Percentiles rank a stretch among this genome's conserved stretches.
These are phyloP conservation scores for Leucophenga montana DNA, from an alignment of 2,888 invertebrate genomes.

Conservation along the genomic window DNA sequence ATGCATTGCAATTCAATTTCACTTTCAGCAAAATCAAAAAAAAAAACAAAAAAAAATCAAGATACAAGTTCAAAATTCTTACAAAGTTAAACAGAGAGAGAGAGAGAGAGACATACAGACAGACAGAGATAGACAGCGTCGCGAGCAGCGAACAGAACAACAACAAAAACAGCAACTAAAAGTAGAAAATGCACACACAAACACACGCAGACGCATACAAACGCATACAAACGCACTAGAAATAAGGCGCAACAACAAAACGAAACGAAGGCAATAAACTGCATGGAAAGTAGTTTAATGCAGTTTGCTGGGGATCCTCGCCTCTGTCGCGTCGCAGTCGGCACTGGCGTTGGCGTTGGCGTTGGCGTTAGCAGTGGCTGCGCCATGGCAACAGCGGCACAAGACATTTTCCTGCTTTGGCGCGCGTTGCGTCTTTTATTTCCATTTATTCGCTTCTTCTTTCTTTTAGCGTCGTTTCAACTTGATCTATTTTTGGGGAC, in stretches of 20 bases:
- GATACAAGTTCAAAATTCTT: conserved; percentile 69
- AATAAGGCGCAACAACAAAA: conserved; percentile 3
- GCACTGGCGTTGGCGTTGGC: not conserved
- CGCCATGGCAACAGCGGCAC: conserved; percentile 4
- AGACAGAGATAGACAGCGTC: not conserved
- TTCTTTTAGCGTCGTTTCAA: conserved; percentile 46
- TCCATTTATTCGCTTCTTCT: conserved; percentile 41
- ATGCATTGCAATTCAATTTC: conserved; percentile 44
- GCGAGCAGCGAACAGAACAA: conserved; percentile 4
- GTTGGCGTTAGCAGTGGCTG: not conserved
- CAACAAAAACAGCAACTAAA: not conserved
- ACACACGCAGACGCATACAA: conserved; percentile 13
- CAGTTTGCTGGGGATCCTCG: conserved; percentile 70
- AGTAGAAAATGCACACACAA: not conserved
- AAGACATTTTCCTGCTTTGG: conserved; percentile 52
- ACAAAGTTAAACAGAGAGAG: conserved; percentile 42
- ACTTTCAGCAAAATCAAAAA: conserved; percentile 46
- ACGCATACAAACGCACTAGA: conserved; percentile 12
- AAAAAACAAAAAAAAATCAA: conserved; percentile 48
- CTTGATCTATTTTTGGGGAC: conserved; percentile 59
- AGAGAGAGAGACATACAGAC: conserved; percentile 39
- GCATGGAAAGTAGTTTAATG: conserved; percentile 65
- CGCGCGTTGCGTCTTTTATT: conserved; percentile 52
- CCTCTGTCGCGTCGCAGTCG: conserved; percentile 26
- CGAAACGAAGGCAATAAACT: conserved; percentile 60